phyloP scores from a whole-genome alignment of 2,888 invertebrate genomes.

The Drosophila tanythrix region DNA sequence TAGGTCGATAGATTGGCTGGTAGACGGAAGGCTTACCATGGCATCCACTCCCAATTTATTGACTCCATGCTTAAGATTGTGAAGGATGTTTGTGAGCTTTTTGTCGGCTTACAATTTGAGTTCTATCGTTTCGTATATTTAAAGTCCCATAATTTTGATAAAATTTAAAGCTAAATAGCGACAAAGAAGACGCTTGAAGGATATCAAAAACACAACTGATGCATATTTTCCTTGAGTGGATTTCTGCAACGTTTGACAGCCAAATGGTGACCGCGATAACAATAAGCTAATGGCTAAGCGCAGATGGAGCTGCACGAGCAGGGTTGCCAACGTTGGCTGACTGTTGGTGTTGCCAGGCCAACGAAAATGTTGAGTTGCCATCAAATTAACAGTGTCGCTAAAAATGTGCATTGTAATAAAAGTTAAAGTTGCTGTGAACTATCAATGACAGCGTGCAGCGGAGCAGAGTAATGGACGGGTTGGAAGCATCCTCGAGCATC shows the following conservation, averaged over 20 bases:
- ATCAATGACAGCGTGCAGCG: constrained; percentile 24
- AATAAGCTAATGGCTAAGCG: constrained; percentile 1
- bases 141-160: background rate
- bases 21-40: background rate
- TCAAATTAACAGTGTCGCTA: constrained; percentile 30
- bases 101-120: background rate
- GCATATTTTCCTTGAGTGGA: background rate
- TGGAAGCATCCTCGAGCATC: background rate
- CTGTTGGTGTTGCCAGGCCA: constrained; percentile 33
- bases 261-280: constrained; percentile 33
- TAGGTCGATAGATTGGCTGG: background rate
- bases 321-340: background rate
- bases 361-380: constrained; percentile 39
- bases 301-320: background rate
- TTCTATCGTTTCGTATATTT: background rate
- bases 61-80: background rate
- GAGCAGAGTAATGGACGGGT: background rate
- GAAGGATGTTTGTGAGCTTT: background rate
- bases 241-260: constrained; percentile 26
- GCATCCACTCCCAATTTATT: background rate
- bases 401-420: constrained; percentile 62
- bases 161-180: too few species aligned
- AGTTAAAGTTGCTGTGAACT: constrained; percentile 50
- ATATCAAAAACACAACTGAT: background rate
- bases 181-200: too few species aligned